Base-by-base conservation (phyloP, 2,888 invertebrate species). In the Platerodrilus igneus region DNA sequence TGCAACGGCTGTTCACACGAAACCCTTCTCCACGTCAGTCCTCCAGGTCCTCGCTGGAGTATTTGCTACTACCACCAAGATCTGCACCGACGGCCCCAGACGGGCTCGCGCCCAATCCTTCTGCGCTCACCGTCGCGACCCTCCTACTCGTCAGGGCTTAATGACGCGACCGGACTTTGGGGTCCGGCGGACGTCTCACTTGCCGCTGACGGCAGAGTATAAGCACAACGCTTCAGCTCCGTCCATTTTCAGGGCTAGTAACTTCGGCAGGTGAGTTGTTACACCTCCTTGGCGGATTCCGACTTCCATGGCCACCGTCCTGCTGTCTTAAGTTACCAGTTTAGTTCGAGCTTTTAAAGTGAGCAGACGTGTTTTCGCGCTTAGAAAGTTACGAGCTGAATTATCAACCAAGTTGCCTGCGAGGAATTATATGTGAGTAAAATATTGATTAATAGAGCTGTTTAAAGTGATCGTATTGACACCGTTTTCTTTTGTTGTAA, bases 291-390 rank as follows among this genome's bases (percentile, higher is more conserved):
- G 73, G 75, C 77, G 76, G 78, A 72, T 76, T 75, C 76, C 80
- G 74, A 81, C 80, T 81, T 81, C 79, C 79, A 79, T 79, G 79
- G 76, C 77, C 79, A 80, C 78, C 77, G 77, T 77, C 79, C 77
- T 78, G 77, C 76, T 79, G 70, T 74, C 55, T 48, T 52, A 47
- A n/a, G n/a, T n/a, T n/a, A n/a, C n/a, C n/a, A n/a, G n/a, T n/a
- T n/a, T n/a, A n/a, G n/a, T n/a, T n/a, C n/a, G n/a, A n/a, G n/a
- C n/a, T n/a, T n/a, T n/a, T n/a, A n/a, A n/a, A n/a, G n/a, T n/a
- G n/a, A n/a, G n/a, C n/a, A n/a, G n/a, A n/a, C n/a, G n/a, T n/a
- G n/a, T n/a, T n/a, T n/a, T n/a, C n/a, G n/a, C n/a, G n/a, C n/a
- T n/a, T n/a, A n/a, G n/a, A n/a, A n/a, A n/a, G n/a, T n/a, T n/a